Base-by-base conservation (phyloP, 2,888 invertebrate species). In the Augiades crinisus region DNA sequence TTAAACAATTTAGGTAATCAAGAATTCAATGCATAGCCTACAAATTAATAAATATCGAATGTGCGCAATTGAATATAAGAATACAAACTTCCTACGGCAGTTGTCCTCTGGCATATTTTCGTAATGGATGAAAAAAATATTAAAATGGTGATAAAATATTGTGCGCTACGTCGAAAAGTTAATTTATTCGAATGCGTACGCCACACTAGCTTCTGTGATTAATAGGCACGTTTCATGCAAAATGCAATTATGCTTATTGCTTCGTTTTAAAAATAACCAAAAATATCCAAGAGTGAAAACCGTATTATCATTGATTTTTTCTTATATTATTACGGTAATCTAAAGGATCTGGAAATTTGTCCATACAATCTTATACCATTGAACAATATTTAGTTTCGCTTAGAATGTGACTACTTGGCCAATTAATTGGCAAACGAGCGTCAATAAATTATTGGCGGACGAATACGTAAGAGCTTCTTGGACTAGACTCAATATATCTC, bases 181-280 rank as follows among this genome's bases (percentile, higher is more conserved):
- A 27, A 27, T 27, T 27, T 14, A 41, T n/a, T 27, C 27, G 27
- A 27, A 41, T 41, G 13, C 10, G 27, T 27, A 41, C 24, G 24
- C 5, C 27, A 10, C 10, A 27, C 10, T 10, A 27, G n/a, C 1
- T 34, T 17, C 17, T 13, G 5, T 40, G 14, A 40, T 24, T 24
- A 14, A 24, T 24, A 22, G 14, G 40, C 40, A n/a, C 10, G 16
- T n/a, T 12, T 30, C 30, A 41, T n/a, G 27, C 27, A 27, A 41
- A 27, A 41, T 41, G 40, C 40, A 41, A 41, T 41, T 41, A 41
- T 27, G 27, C 27, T 16, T 27, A 41, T 27, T 40, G 27, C 12
- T 12, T 30, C 12, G 2, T 5, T 30, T 30, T 12, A 12, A 30
- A 30, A 30, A n/a, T 12, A 30, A 30, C 12, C 12, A 5, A n/a